These are phyloP conservation scores for Oreotrochilus melanogaster DNA, from an alignment of 2,113 vertebrate genomes.

Conservation along the genomic window DNA sequence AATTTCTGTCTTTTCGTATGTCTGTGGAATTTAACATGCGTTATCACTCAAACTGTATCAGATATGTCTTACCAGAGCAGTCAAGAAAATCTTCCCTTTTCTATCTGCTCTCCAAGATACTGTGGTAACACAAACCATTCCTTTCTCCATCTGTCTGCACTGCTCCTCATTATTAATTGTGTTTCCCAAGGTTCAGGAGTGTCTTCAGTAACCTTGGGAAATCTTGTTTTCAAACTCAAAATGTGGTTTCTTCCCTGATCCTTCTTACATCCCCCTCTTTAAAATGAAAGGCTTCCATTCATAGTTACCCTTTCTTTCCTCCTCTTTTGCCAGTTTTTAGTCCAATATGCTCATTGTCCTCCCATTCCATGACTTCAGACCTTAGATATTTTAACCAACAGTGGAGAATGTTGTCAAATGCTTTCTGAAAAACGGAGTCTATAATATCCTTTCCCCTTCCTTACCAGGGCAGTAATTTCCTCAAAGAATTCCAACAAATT, in stretches of 20 bases:
- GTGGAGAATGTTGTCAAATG: constrained; percentile 74
- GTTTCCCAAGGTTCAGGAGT: constrained; percentile 45
- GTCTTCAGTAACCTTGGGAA: constrained; percentile 60
- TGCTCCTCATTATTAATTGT: constrained; percentile 36
- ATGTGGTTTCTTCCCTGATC: constrained; percentile 61
- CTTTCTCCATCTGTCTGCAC: constrained; percentile 35
- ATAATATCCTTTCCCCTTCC: constrained; percentile 74
- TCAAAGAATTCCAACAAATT: constrained; percentile 85
- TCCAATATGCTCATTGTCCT: constrained; percentile 75
- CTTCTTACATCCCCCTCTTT: constrained; percentile 40
- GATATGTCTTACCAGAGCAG: not conserved
- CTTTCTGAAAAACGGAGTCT: constrained; percentile 72
- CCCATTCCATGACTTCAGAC: constrained; percentile 80
- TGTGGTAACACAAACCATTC: constrained; percentile 9
- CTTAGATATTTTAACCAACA: constrained; percentile 80
- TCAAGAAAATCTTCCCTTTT: not conserved
- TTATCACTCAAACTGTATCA: not conserved
- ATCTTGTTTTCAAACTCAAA: constrained; percentile 40
- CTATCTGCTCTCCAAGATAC: constrained; percentile 26
- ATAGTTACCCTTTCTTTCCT: constrained; percentile 71
- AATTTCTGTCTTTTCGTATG: not conserved
- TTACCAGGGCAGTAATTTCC: constrained; percentile 78
- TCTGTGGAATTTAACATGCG: constrained; percentile 33
- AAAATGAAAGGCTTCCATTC: constrained; percentile 69
- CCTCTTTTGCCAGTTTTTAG: constrained; percentile 66